These are phyloP conservation scores for Spinus pinus DNA, from an alignment of 2,797 vertebrate species.

Conservation along the genomic window DNA sequence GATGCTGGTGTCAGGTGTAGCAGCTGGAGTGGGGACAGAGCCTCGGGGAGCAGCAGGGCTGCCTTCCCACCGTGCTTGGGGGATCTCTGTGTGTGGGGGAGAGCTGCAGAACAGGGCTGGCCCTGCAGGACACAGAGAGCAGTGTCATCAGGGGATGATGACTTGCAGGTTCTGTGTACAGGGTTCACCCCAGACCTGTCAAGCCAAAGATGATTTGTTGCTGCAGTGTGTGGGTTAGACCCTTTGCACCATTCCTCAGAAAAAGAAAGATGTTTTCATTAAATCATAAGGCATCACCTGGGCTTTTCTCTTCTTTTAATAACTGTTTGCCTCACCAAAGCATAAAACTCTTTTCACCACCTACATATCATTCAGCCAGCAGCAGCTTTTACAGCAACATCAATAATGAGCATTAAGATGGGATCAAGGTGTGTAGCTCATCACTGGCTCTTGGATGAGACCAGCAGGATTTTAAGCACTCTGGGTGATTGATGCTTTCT, in stretches of 20 bases:
- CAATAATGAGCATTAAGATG: not conserved
- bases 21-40: not conserved
- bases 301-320: not conserved
- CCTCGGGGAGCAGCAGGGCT: not conserved
- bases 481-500: not conserved
- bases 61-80: not conserved
- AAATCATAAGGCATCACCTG: not conserved
- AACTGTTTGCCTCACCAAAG: not conserved
- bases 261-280: not conserved
- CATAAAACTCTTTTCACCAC: not conserved
- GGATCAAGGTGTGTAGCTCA: not conserved
- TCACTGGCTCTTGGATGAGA: not conserved
- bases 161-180: not conserved
- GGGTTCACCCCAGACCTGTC: not conserved
- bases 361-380: not conserved
- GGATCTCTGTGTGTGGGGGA: too few relatives aligned
- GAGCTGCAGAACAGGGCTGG: not conserved
- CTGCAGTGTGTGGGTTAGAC: not conserved
- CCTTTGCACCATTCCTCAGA: not conserved
- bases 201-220: not conserved
- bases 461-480: not conserved
- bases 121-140: not conserved
- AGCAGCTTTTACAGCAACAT: not conserved
- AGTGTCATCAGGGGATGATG: not conserved
- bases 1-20: not conserved